A percentile compares a stretch with the other conserved stretches of the same genome.
Conservation (phyloP, 2,797 vertebrate species). For the Sylvilagus floridanus region DNA sequence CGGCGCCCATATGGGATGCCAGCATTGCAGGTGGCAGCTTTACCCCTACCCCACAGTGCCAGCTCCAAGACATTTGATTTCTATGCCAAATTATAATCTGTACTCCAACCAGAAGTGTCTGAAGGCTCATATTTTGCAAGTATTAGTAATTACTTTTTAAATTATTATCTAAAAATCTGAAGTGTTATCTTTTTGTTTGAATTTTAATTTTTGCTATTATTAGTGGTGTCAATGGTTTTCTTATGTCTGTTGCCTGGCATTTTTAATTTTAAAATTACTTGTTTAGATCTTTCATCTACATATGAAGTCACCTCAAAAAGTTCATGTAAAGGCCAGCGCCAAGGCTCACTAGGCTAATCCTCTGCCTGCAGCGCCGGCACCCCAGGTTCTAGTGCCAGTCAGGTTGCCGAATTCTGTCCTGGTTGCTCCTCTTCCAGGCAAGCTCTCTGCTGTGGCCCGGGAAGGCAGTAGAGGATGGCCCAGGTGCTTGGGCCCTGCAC, state of each 20-base stretch:
- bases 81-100: not conserved
- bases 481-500: no score
- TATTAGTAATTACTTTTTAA: not conserved
- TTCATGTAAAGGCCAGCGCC: no score
- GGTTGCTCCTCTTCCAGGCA: no score
- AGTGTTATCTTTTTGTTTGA: not conserved
- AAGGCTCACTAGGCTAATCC: no score
- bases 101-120: not conserved
- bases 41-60: no score
- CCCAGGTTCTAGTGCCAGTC: no score
- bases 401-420: no score
- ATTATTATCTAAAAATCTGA: not conserved
- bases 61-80: not conserved
- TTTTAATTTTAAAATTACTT: not conserved
- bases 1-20: no score
- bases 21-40: no score
- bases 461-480: no score
- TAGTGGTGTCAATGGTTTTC: not conserved
- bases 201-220: constrained; percentile 29
- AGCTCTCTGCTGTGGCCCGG: no score
- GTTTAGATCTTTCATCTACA: not conserved
- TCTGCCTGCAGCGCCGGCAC: rapidly evolving
- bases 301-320: no score
- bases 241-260: not conserved
- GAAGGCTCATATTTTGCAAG: not conserved